Base-by-base conservation (phyloP, 2,113 vertebrate genomes). In the Odocoileus virginianus region DNA sequence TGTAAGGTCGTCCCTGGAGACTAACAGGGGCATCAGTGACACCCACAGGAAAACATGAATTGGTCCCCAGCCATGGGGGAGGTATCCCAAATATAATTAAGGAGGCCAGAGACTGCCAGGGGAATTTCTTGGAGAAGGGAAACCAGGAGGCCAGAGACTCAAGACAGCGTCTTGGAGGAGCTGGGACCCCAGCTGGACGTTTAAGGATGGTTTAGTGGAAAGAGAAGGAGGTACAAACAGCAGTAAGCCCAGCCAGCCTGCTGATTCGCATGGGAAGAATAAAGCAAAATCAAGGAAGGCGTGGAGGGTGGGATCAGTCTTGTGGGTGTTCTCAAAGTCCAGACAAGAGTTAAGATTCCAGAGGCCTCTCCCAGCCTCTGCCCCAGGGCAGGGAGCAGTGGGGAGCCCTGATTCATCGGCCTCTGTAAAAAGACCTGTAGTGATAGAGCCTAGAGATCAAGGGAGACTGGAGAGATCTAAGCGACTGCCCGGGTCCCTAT, bases 261-360 rank as follows among this genome's bases (percentile, higher is more conserved):
- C 55, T 19, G 27, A 1, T 28, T 6, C 3, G 14, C 3, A 2
- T 2, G 27, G 4, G 5, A 9, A 78, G 30, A 21, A 61, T 11
- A 28, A 87, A 58, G 50, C 13, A 40, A 57, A 89, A 36, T 43
- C 58, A 23, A 28, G 60, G n/a, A 2, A 25, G 45, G 17, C 1
- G 0, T 19, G n/a, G 50, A 55, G 21, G 19, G 15, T 5, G 25
- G 76, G 23, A 1, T 55, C 30, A 9, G 19, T 28, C 81, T 23
- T 40, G 14, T 8, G 45, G 55, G 54, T 16, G 25, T 52, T 36
- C 54, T 78, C 30, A 7, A 25, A 82, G 91, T 54, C 92, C 23
- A 58, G 52, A 33, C 55, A 43, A 2, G 27, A 23, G 16, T 40
- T 6, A 25, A 7, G 74, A 79, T 47, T 79, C 36, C 43, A 7